These are phyloP conservation scores for Pteruthius melanotis DNA, from an alignment of 2,113 vertebrate genomes.

Conservation along the genomic window DNA sequence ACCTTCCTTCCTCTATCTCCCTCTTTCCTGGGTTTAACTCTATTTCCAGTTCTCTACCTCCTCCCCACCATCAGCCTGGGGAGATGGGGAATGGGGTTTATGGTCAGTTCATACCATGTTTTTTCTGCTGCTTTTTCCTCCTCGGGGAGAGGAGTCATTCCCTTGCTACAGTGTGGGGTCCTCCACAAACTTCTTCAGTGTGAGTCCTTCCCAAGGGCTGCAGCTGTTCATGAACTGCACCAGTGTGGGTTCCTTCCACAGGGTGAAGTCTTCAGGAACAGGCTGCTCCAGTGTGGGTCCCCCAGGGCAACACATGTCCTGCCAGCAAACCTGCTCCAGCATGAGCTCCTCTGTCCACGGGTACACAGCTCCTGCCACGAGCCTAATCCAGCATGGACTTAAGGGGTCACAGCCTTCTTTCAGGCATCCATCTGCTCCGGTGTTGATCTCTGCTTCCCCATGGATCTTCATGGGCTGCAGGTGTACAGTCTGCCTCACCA, in stretches of 20 bases:
- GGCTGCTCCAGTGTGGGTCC: neutral
- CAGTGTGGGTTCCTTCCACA: neutral
- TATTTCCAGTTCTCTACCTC: neutral
- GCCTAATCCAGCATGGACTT: too few species aligned
- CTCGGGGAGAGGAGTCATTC: fast-evolving
- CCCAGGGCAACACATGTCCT: neutral
- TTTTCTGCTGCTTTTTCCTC: neutral
- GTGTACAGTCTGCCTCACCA: neutral
- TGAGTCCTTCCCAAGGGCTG: neutral
- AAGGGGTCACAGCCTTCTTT: neutral
- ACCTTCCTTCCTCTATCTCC: neutral
- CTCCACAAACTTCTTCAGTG: neutral
- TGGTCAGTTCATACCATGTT: neutral
- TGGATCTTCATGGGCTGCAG: neutral
- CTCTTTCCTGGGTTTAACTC: neutral
- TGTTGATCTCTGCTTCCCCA: neutral
- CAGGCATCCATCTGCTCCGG: neutral
- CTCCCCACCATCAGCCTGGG: neutral
- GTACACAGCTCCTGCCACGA: neutral
- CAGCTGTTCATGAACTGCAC: neutral
- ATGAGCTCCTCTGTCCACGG: neutral
- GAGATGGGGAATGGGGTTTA: neutral
- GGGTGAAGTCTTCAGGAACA: neutral
- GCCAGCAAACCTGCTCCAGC: neutral
- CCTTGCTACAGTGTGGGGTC: fast-evolving